Percentiles rank a stretch among this genome's conserved stretches.
phyloP scores from a whole-genome alignment of 2,797 vertebrate species.

The Psittacula echo region DNA sequence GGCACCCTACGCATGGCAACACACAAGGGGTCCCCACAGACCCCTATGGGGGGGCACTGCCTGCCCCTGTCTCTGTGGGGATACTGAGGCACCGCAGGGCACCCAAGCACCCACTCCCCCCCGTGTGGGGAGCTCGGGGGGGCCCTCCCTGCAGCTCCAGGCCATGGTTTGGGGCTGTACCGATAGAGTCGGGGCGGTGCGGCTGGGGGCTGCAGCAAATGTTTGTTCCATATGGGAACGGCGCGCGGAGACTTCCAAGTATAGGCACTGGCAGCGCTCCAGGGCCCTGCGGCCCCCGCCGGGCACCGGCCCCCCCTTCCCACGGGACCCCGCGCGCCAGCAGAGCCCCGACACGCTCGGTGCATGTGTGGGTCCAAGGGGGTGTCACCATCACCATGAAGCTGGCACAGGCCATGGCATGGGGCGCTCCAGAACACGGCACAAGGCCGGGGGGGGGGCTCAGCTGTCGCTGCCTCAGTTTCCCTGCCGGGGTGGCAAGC shows the following conservation, averaged over 20 bases:
- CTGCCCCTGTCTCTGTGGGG: not conserved
- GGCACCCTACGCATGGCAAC: not conserved
- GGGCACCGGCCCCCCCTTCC: slow-evolving; percentile 30
- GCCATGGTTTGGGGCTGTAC: slow-evolving; percentile 17
- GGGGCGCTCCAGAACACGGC: accelerated
- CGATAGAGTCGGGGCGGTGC: slow-evolving; percentile 27
- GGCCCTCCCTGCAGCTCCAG: not conserved
- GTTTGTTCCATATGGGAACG: slow-evolving; percentile 66
- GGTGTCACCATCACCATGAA: accelerated
- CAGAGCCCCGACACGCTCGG: not conserved
- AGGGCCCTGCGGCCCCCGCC: slow-evolving; percentile 31
- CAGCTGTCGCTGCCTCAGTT: not conserved
- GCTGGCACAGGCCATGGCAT: accelerated
- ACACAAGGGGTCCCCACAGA: not conserved
- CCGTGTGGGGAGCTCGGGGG: not conserved
- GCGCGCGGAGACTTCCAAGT: slow-evolving; percentile 61
- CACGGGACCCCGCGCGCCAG: not conserved
- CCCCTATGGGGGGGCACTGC: not conserved
- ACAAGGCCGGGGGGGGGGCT: not conserved
- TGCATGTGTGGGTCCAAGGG: not conserved
- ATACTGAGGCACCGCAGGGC: not conserved
- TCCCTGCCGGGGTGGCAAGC: not conserved
- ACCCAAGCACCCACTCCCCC: not conserved
- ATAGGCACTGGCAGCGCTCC: slow-evolving; percentile 65
- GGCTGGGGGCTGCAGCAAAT: slow-evolving; percentile 54